A percentile compares a stretch with the other conserved stretches of the same genome.
Conservation (phyloP, 2,888 invertebrate genomes). For the Timema podura region DNA sequence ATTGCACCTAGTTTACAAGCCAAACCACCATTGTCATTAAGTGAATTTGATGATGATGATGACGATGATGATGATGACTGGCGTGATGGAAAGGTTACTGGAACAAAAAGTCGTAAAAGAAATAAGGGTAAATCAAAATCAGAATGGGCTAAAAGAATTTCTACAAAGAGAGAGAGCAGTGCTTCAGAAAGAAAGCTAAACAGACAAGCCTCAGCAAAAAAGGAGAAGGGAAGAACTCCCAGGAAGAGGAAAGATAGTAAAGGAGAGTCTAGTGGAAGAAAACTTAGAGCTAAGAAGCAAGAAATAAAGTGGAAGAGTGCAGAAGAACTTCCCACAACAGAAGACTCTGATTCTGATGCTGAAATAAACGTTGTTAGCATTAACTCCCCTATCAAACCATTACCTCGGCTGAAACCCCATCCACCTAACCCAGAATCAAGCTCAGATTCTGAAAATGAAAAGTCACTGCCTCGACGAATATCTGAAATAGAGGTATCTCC, state of each 20-base stretch:
- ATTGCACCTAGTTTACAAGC: too few species aligned
- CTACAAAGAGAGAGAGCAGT: background rate
- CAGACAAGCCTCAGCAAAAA: background rate
- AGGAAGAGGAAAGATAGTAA: slow-evolving; percentile 13
- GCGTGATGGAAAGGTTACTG: background rate
- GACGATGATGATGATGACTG: slow-evolving; percentile 18
- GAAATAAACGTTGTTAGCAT: slow-evolving; percentile 22
- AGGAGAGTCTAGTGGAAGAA: slow-evolving; percentile 12
- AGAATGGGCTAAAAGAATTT: background rate
- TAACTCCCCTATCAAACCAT: slow-evolving; percentile 14
- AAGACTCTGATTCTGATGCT: slow-evolving; percentile 25
- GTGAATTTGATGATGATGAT: slow-evolving; percentile 16
- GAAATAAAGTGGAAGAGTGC: slow-evolving; percentile 23
- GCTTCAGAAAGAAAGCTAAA: background rate
- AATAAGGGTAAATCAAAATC: slow-evolving; percentile 14
- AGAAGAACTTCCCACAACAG: slow-evolving; percentile 26
- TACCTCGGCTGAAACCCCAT: background rate
- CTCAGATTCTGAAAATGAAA: slow-evolving; percentile 18
- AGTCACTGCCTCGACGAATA: slow-evolving; percentile 29
- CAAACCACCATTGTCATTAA: too few species aligned
- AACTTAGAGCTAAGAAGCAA: background rate
- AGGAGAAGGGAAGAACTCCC: slow-evolving; percentile 11
- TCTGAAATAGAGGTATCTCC: slow-evolving; percentile 6
- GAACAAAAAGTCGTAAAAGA: background rate
- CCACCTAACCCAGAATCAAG: slow-evolving; percentile 16